Evolutionary conservation across 2,888 invertebrate species (phyloP), one percentile per base, ranked within the genome.

Genomic region (Acanthopleura granulata): DNA sequence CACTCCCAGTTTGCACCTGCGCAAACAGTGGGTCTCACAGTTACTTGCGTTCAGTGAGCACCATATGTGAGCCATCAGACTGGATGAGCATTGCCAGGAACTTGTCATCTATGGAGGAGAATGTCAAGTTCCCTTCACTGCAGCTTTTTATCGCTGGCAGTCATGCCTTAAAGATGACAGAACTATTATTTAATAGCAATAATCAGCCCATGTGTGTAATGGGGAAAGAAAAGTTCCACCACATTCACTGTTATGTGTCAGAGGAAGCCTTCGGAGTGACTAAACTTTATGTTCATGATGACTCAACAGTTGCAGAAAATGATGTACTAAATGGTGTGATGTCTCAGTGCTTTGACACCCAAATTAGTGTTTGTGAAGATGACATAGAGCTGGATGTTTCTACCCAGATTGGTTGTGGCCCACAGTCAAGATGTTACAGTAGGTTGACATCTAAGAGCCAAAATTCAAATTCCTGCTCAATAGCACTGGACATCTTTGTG

Each of bases 401-500:
- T 25, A 66, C 66, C 16, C 66, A 66, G 29, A 14, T 25, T 27
- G 66, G 29, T 27, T 27, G 22, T 27, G 66, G 29, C 25, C 66
- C 16, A 16, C 29, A 27, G 25, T 27, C 22, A 66, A 22, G 66
- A 27, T 66, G 25, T 14, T 66, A 22, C 29, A 66, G 66, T 27
- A 1, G 66, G 14, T 27, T 66, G 66, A 66, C 66, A 16, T 66
- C 66, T 1, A 1, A 27, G 25, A 66, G 66, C 14, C 29, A 22
- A 27, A 27, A 27, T 6, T 22, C 66, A 16, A 66, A 27, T 27
- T 6, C 15, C 25, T 66, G 6, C 22, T 18, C 25, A 25, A 27
- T 66, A 22, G 29, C 15, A 16, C 14, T 83, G 11, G 84, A 84
- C 74, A 57, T 84, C 62, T 83, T 81, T 74, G 81, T 83, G 15